A percentile compares a stretch with the other conserved stretches of the same genome.
These are phyloP conservation scores for Latrodectus hesperus DNA, from an alignment of 2,888 invertebrate species.

Conservation along the genomic window DNA sequence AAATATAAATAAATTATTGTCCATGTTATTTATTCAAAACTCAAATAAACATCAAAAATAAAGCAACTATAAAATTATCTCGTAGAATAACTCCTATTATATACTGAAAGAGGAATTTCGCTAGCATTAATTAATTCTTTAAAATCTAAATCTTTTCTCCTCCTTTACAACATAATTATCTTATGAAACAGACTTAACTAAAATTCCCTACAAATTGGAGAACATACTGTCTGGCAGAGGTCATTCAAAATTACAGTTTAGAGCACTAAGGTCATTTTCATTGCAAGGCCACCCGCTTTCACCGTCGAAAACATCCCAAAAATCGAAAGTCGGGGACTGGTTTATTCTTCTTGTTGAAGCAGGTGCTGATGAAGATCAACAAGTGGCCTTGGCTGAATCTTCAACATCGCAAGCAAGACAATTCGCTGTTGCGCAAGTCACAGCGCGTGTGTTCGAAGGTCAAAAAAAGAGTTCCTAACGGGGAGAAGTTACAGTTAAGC, in stretches of 20 bases:
- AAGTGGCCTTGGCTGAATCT: background rate
- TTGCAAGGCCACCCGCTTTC: background rate
- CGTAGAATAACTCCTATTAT: too few relatives aligned
- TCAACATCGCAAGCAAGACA: background rate
- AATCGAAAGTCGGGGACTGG: background rate
- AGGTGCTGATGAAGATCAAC: background rate
- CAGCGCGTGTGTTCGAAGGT: background rate
- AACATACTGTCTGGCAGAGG: background rate
- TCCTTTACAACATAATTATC: background rate
- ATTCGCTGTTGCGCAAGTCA: background rate
- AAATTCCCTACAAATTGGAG: background rate
- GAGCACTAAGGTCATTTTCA: background rate
- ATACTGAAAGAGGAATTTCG: too few relatives aligned
- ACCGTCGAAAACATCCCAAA: background rate
- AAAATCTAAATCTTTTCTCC: too few relatives aligned
- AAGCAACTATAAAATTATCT: too few relatives aligned
- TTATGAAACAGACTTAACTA: background rate
- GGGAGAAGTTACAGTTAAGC: background rate
- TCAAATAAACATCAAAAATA: too few relatives aligned
- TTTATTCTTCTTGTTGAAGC: background rate
- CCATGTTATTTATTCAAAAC: too few relatives aligned
- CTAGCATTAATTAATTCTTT: too few relatives aligned
- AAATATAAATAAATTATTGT: too few relatives aligned
- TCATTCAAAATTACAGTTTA: background rate
- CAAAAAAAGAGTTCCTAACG: background rate